These are phyloP conservation scores for Perizoma affinitatum DNA, from an alignment of 2,888 invertebrate species.

Conservation along the genomic window DNA sequence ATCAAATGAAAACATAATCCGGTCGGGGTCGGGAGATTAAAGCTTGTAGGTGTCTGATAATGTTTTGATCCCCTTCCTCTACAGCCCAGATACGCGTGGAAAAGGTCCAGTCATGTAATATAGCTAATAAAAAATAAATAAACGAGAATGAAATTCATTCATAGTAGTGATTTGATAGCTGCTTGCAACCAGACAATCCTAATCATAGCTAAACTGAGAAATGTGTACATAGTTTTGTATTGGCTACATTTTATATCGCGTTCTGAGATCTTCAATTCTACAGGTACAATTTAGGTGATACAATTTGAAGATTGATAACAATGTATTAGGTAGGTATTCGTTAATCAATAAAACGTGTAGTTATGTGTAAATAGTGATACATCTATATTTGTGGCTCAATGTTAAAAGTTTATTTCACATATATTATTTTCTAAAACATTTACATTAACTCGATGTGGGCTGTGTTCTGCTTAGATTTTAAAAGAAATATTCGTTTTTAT, in stretches of 20 bases:
- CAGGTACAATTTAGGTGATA: not conserved
- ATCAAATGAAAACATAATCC: no score
- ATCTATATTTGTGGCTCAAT: conserved; percentile 11
- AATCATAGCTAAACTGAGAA: conserved; percentile 8
- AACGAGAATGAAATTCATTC: not conserved
- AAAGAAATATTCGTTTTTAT: not conserved
- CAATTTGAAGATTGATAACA: no score
- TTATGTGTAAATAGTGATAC: conserved; percentile 11
- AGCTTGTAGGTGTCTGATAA: not conserved
- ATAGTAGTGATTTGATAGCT: conserved; percentile 12
- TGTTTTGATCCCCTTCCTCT: not conserved
- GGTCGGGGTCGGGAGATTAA: not conserved
- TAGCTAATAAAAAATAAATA: not conserved
- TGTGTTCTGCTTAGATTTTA: conserved; percentile 6
- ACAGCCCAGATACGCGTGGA: not conserved
- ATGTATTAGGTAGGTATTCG: not conserved
- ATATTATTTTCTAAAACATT: no score
- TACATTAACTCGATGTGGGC: conserved; percentile 2
- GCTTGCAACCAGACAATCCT: conserved; percentile 21
- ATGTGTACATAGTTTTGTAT: conserved; percentile 19
- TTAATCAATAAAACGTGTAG: conserved; percentile 5
- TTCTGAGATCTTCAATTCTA: not conserved
- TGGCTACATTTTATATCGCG: not conserved
- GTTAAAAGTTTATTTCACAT: conserved; percentile 1
- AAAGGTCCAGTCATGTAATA: no score